Conservation (phyloP, 2,888 invertebrate genomes). For the Fabriciana adippe region DNA sequence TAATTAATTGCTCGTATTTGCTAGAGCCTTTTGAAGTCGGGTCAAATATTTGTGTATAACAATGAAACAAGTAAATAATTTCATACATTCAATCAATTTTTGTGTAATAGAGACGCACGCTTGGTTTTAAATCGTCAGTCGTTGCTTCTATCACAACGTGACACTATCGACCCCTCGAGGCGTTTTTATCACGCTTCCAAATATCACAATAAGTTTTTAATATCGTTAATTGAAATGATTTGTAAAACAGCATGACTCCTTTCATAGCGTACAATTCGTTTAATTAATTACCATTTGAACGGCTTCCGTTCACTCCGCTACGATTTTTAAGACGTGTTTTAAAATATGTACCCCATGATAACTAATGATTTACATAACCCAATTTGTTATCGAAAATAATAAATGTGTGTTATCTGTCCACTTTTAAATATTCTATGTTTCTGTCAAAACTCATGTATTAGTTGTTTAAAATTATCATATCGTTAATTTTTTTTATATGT, state of each 20-base stretch:
- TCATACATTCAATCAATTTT: conserved; percentile 22
- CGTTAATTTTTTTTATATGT: conserved; percentile 4
- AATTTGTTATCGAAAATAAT: conserved; percentile 14
- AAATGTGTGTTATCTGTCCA: conserved; percentile 15
- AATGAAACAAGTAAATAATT: conserved; percentile 11
- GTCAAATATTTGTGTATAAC: conserved; percentile 5
- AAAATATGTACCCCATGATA: conserved; percentile 15
- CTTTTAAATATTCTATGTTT: conserved; percentile 17
- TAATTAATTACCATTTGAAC: conserved; percentile 79
- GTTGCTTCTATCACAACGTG: conserved; percentile 25
- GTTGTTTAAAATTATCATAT: conserved; percentile 16
- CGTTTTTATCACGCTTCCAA: conserved; percentile 64
- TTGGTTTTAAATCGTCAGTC: conserved; percentile 45
- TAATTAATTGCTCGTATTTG: not conserved
- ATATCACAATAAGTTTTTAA: conserved; percentile 78
- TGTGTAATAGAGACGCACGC: conserved; percentile 72
- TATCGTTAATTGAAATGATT: conserved; percentile 82
- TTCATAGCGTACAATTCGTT: conserved; percentile 81
- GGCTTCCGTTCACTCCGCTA: conserved; percentile 72
- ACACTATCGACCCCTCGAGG: conserved; percentile 38
- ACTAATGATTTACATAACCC: conserved; percentile 20
- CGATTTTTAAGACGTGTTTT: conserved; percentile 50
- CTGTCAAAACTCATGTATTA: conserved; percentile 20
- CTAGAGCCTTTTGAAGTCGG: conserved; percentile 9
- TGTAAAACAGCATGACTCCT: conserved; percentile 82